phyloP scores from a whole-genome alignment of 2,888 invertebrate genomes.

The Perizoma flavofasciatum region DNA sequence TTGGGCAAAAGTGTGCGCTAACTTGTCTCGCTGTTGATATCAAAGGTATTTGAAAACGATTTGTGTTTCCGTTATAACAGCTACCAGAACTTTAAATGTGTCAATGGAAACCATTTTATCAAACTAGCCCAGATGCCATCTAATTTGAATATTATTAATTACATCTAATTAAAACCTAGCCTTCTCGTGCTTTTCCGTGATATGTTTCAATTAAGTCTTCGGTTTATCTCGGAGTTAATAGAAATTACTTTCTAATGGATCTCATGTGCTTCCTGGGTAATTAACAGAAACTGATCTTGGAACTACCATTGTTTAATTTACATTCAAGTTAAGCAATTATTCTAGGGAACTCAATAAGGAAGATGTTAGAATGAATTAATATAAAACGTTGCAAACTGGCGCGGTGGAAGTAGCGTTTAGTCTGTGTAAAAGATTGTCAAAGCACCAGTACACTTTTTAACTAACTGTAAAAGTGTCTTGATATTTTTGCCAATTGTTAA shows the following conservation, averaged over 20 bases:
- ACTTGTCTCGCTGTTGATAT: neutral
- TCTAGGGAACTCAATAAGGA: neutral
- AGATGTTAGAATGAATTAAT: neutral
- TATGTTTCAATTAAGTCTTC: slow-evolving; percentile 22
- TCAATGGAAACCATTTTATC: slow-evolving; percentile 17
- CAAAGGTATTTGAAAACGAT: slow-evolving; percentile 10
- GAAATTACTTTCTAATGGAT: slow-evolving; percentile 24
- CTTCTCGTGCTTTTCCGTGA: slow-evolving; percentile 18
- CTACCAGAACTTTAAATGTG: slow-evolving; percentile 4
- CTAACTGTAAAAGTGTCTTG: no score
- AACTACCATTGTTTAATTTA: neutral
- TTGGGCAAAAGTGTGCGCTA: neutral
- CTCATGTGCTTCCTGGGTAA: slow-evolving; percentile 5
- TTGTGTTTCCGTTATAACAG: slow-evolving; percentile 18
- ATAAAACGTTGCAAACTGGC: no score
- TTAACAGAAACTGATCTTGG: neutral
- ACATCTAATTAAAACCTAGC: slow-evolving; percentile 21
- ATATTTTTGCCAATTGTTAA: no score
- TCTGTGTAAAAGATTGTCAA: no score
- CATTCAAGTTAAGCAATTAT: no score
- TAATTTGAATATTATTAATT: slow-evolving; percentile 27
- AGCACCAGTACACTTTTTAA: no score
- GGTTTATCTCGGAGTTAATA: slow-evolving; percentile 25
- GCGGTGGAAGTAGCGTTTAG: no score
- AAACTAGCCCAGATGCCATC: slow-evolving; percentile 5